A percentile compares a stretch with the other conserved stretches of the same genome.
Evolutionary conservation across 2,888 invertebrate genomes (phyloP).

Genomic region (Torymus tubicola): DNA sequence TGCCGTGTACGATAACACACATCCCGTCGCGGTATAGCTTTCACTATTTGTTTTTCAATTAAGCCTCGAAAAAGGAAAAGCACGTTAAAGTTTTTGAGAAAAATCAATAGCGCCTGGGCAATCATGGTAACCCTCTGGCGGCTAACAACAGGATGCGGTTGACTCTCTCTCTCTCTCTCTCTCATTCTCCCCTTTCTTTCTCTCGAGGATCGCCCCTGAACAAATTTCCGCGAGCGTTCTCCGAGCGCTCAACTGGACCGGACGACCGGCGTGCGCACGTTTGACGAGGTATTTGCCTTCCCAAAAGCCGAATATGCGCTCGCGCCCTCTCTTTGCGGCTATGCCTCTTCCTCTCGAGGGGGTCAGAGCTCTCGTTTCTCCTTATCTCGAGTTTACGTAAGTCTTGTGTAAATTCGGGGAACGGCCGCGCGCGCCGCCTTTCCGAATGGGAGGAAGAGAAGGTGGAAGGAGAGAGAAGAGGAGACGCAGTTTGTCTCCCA

Average conservation of each 20-base stretch:
- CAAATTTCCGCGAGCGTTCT: slow-evolving; percentile 52
- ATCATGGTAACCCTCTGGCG: background rate
- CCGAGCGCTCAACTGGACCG: slow-evolving; percentile 5
- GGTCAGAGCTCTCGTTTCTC: slow-evolving; percentile 43
- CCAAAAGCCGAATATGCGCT: slow-evolving; percentile 54
- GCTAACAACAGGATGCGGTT: slow-evolving; percentile 9
- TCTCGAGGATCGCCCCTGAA: slow-evolving; percentile 30
- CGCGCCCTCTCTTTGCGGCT: slow-evolving; percentile 19
- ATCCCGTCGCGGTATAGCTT: no score
- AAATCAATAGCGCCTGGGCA: slow-evolving; percentile 37
- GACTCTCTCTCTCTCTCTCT: background rate
- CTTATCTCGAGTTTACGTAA: slow-evolving; percentile 57
- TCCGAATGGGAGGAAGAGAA: background rate
- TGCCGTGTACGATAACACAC: no score
- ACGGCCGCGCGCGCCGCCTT: slow-evolving; percentile 18
- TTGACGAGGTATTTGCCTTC: slow-evolving; percentile 50
- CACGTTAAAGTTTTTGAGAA: slow-evolving; percentile 12
- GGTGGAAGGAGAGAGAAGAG: slow-evolving; percentile 12
- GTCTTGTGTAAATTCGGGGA: slow-evolving; percentile 46
- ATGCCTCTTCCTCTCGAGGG: background rate
- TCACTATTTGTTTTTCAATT: background rate
- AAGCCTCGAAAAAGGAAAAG: slow-evolving; percentile 1
- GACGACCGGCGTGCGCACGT: slow-evolving; percentile 28
- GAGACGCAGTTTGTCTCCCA: slow-evolving; percentile 26
- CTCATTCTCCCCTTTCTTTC: background rate